Conservation (phyloP, 1,140 invertebrate species). For the Stenopsyche tienmushanensis region DNA sequence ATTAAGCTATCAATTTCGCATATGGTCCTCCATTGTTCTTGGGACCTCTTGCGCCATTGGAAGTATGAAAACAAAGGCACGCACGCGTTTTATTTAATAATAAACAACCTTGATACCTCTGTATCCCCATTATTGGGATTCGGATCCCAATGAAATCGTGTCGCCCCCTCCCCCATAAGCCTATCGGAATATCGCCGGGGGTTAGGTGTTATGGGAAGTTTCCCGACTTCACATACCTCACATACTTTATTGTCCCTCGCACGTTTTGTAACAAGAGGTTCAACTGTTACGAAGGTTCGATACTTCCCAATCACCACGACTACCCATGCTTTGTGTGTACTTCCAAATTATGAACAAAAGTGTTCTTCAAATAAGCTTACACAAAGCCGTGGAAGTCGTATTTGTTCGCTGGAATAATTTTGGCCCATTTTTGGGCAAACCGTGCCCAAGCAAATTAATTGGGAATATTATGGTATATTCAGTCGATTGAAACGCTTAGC, state of each 20-base stretch:
- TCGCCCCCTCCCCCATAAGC: background rate
- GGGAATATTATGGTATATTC: no score
- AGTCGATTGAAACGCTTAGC: no score
- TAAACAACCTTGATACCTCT: slow-evolving; percentile 26
- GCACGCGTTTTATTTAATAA: slow-evolving; percentile 31
- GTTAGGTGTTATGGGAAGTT: background rate
- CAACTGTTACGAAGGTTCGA: background rate
- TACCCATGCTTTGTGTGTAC: no score
- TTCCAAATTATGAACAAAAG: no score
- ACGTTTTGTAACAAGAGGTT: background rate
- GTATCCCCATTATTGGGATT: slow-evolving; percentile 22
- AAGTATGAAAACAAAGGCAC: slow-evolving; percentile 25
- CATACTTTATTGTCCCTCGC: slow-evolving; percentile 19
- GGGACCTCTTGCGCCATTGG: slow-evolving; percentile 8
- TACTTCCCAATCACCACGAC: background rate
- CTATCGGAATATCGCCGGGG: background rate
- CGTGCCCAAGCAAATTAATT: no score
- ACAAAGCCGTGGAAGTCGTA: no score
- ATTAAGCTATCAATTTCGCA: background rate
- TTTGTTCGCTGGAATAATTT: no score
- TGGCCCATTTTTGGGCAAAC: no score
- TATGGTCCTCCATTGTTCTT: background rate
- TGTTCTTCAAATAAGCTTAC: no score
- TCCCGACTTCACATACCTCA: slow-evolving; percentile 5
- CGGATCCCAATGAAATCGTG: background rate